Conservation (phyloP, 2,113 vertebrate genomes). For the Macquaria ambigua region DNA sequence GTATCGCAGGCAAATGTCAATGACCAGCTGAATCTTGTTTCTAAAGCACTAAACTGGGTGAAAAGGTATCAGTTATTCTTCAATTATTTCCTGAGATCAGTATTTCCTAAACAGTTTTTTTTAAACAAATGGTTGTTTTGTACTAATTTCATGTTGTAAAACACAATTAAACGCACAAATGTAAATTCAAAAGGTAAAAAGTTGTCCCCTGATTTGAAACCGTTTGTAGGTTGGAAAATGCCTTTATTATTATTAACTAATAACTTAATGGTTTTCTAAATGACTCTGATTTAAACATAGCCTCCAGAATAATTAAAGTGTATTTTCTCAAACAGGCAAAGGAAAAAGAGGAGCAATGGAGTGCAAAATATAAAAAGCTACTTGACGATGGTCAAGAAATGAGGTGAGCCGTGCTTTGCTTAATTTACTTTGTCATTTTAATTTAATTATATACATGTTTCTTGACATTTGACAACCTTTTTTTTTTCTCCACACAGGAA, state of each 20-base stretch:
- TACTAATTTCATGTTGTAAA: too few relatives aligned
- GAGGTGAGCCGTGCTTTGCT: conserved; percentile 81
- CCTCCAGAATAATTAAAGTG: background rate
- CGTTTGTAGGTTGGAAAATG: background rate
- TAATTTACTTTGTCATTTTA: background rate
- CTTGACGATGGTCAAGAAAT: conserved; percentile 86
- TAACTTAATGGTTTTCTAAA: background rate
- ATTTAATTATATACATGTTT: background rate
- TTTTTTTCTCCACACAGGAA: conserved; percentile 79
- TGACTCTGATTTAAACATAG: background rate
- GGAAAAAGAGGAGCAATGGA: conserved; percentile 81
- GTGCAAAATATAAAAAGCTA: conserved; percentile 80
- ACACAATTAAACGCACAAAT: background rate
- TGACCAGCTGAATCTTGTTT: background rate
- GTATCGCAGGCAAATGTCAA: background rate
- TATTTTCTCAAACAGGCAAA: conserved; percentile 80
- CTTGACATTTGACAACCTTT: background rate
- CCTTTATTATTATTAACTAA: background rate
- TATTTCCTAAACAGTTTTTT: background rate
- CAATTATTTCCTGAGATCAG: background rate
- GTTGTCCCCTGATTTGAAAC: background rate
- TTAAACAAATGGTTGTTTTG: background rate
- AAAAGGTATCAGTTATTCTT: background rate
- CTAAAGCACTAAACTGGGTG: too few relatives aligned
- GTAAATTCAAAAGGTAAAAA: background rate